These are phyloP conservation scores for Sarcophilus harrisii DNA, from an alignment of 2,797 vertebrate species.

Conservation along the genomic window DNA sequence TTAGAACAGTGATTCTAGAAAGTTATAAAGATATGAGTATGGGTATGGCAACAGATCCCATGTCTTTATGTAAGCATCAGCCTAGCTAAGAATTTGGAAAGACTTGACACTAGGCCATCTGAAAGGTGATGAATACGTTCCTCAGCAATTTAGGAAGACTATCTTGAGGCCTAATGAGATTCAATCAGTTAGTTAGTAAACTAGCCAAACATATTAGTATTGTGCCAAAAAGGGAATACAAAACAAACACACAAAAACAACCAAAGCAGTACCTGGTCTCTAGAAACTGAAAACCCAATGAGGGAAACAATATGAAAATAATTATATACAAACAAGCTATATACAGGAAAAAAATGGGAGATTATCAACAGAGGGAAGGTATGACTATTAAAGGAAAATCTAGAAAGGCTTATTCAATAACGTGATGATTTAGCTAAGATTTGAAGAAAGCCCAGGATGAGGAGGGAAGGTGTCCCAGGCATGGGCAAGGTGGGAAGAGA, in stretches of 20 bases:
- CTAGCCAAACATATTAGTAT: neutral
- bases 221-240: neutral
- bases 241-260: neutral
- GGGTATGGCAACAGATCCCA: neutral
- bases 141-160: neutral
- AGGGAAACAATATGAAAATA: neutral
- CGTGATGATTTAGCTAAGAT: neutral
- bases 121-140: neutral
- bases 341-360: neutral
- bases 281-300: neutral
- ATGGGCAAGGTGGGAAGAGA: neutral
- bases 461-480: neutral
- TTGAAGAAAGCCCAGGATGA: neutral
- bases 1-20: neutral
- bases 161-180: neutral
- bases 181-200: neutral
- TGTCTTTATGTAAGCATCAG: neutral
- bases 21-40: neutral
- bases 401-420: neutral
- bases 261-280: neutral
- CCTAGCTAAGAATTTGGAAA: neutral
- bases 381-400: neutral
- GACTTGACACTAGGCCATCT: neutral
- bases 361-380: neutral
- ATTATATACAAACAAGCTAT: neutral